phyloP scores from a whole-genome alignment of 2,888 invertebrate genomes.

The Micoletzkya japonica region DNA sequence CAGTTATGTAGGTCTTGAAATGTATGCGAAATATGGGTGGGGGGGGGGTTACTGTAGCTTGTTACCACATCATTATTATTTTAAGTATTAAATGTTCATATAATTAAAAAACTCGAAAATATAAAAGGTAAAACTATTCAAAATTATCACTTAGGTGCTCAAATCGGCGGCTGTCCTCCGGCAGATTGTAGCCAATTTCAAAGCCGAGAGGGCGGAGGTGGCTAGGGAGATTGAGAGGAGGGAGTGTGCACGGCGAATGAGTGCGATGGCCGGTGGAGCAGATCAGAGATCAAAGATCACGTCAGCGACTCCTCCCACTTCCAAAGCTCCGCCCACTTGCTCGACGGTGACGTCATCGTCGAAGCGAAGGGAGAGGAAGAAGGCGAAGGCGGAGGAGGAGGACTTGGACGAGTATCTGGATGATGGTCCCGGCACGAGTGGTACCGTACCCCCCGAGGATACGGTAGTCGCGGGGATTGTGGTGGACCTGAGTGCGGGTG shows the following conservation, averaged over 20 bases:
- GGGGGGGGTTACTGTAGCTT: no score
- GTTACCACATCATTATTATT: no score
- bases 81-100: no score
- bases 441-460: background rate
- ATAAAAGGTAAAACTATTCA: no score
- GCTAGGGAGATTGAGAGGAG: background rate
- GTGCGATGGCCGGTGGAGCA: background rate
- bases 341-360: background rate
- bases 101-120: no score
- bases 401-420: slow-evolving; percentile 19
- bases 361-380: background rate
- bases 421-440: background rate
- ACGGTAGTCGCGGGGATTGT: no score
- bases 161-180: no score
- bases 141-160: no score
- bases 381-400: slow-evolving; percentile 5
- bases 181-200: background rate
- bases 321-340: background rate
- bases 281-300: background rate
- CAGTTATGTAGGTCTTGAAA: no score
- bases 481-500: no score
- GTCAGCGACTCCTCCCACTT: background rate
- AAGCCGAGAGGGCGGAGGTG: background rate
- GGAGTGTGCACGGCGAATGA: background rate
- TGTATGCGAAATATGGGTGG: no score